A percentile compares a stretch with the other conserved stretches of the same genome.
These are phyloP conservation scores for Simalia tracyae DNA, from an alignment of 2,797 vertebrate genomes.

Conservation along the genomic window DNA sequence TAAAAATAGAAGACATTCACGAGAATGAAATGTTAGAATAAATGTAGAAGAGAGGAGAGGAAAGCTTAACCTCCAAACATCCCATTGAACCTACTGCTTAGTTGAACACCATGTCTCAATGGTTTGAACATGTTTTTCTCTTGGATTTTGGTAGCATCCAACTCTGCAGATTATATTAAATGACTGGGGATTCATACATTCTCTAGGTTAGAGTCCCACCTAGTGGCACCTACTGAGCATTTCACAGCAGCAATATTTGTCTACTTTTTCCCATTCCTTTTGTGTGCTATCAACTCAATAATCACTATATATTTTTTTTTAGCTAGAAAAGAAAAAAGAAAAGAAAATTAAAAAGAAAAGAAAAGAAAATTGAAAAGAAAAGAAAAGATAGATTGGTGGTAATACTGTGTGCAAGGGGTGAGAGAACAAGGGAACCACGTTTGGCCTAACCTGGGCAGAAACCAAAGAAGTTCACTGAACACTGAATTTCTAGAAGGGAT, in stretches of 20 bases:
- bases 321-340: neutral
- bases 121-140: neutral
- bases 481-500: no score
- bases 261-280: neutral
- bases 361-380: neutral
- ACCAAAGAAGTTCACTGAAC: no score
- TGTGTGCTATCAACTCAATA: neutral
- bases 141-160: neutral
- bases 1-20: neutral
- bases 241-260: neutral
- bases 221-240: neutral
- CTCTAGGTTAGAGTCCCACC: neutral
- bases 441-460: no score
- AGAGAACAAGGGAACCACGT: no score
- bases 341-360: neutral
- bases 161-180: neutral
- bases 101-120: neutral
- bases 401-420: no score
- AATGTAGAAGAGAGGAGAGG: neutral
- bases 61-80: neutral
- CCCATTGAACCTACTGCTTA: neutral
- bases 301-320: neutral
- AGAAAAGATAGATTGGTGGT: neutral
- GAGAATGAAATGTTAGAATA: neutral
- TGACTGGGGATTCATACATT: neutral